Evolutionary conservation across 2,888 invertebrate genomes (phyloP).

Genomic region (Agonopterix subpropinquella): DNA sequence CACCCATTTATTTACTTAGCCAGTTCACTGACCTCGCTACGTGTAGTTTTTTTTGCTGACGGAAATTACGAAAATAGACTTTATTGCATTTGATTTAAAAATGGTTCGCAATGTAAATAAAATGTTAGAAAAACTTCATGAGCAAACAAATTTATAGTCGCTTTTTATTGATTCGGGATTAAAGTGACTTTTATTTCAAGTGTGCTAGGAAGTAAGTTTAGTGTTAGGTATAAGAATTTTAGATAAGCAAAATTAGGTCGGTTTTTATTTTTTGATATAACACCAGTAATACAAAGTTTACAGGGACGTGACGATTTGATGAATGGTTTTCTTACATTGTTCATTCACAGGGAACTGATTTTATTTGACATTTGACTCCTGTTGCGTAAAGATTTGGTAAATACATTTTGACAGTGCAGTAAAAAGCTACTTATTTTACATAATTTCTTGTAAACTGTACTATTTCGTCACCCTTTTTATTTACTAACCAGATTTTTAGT

Average conservation of each 20-base stretch:
- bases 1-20: conserved; percentile 12
- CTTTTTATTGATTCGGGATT: too few species aligned
- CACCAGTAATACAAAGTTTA: background rate
- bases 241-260: background rate
- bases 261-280: background rate
- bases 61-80: background rate
- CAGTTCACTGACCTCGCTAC: conserved; percentile 9
- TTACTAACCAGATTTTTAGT: too few species aligned
- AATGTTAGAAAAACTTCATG: too few species aligned
- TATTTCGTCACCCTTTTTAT: too few species aligned
- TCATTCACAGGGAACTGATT: conserved; percentile 5
- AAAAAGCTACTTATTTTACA: too few species aligned
- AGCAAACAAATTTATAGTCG: too few species aligned
- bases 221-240: background rate
- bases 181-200: too few species aligned
- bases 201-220: too few species aligned
- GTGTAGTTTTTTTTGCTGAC: too few species aligned
- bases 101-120: too few species aligned
- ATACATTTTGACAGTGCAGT: too few species aligned
- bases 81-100: background rate
- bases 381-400: background rate
- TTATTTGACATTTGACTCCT: background rate
- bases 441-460: too few species aligned
- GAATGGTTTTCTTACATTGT: conserved; percentile 7
- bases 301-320: conserved; percentile 7